Evolutionary conservation across 1,140 invertebrate genomes (phyloP).

Genomic region (Pseudomyrmex pallidus): DNA sequence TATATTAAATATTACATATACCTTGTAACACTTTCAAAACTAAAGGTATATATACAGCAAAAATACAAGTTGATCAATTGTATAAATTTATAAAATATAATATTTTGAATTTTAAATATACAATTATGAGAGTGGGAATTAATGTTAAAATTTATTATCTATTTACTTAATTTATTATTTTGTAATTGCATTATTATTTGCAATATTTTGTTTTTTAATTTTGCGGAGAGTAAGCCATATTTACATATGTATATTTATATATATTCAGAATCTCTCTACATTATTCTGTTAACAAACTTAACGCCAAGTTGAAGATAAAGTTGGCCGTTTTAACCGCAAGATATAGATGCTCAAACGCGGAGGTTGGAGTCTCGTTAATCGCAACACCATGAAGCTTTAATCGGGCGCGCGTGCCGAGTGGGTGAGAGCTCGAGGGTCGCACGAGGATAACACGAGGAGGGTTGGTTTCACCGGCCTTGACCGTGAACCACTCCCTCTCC

Average conservation of each 20-base stretch:
- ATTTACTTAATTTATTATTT: no score
- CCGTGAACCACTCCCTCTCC: slow-evolving; percentile 71
- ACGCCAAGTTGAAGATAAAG: neutral
- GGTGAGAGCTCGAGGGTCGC: slow-evolving; percentile 69
- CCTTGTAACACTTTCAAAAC: neutral
- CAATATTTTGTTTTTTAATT: no score
- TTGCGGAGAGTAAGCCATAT: no score
- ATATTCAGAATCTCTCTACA: no score
- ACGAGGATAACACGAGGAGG: slow-evolving; percentile 55
- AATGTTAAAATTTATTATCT: no score
- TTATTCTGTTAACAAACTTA: slow-evolving; percentile 15
- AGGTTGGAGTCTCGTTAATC: slow-evolving; percentile 64
- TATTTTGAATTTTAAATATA: no score
- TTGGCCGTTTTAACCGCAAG: slow-evolving; percentile 16
- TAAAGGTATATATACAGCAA: no score
- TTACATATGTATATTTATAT: no score
- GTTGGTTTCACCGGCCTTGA: slow-evolving; percentile 75
- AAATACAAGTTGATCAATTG: no score
- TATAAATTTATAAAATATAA: no score
- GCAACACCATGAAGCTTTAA: slow-evolving; percentile 64
- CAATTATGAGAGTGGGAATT: no score
- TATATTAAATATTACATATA: neutral
- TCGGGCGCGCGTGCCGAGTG: slow-evolving; percentile 37
- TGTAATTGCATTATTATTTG: no score
- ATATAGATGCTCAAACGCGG: slow-evolving; percentile 40